Base-by-base conservation (phyloP, 2,113 vertebrate genomes). In the Eubucco bourcierii region DNA sequence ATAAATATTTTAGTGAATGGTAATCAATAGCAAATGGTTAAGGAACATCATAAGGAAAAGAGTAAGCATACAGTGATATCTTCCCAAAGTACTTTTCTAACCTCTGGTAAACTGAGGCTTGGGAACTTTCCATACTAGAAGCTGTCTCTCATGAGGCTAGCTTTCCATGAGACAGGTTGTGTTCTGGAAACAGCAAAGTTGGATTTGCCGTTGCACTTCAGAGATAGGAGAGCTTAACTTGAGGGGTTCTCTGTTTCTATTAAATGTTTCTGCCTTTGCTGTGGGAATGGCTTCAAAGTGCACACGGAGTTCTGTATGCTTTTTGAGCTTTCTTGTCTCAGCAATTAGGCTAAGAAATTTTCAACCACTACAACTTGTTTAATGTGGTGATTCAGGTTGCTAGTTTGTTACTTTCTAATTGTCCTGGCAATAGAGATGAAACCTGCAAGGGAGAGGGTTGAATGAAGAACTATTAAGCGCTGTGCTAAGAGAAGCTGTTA, bases 121-220 rank as follows among this genome's bases (percentile, higher is more conserved):
- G 27, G 72, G 72, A 91, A 58, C 28, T 53, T 88, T 25, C 19
- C 50, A 17, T 77, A 4, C 7, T 39, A 65, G 19, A 55, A 1
- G 1, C 4, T 3, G 3, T 16, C 13, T 58, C 4, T 75, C 15
- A 3, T 23, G 25, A 74, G 28, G 37, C 44, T 61, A 21, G 23
- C 47, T 90, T 74, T 84, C 53, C 80, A 63, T 53, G 46, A 52
- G 55, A 41, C 18, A 7, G 34, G 3, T 15, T 50, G 25, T 80
- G 14, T 65, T 23, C 44, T 65, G 59, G 25, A 60, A 89, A 28
- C 19, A 23, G 66, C 50, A 84, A 44, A 37, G 29, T 10, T 72
- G 25, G 8, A 5, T 44, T 52, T 65, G 13, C 29, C 1, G 0
- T 56, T 2, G 0, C 4, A 0, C 31, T 53, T 44, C 14, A 33